Conservation (phyloP, 2,113 vertebrate species). For the Arvicanthis niloticus region DNA sequence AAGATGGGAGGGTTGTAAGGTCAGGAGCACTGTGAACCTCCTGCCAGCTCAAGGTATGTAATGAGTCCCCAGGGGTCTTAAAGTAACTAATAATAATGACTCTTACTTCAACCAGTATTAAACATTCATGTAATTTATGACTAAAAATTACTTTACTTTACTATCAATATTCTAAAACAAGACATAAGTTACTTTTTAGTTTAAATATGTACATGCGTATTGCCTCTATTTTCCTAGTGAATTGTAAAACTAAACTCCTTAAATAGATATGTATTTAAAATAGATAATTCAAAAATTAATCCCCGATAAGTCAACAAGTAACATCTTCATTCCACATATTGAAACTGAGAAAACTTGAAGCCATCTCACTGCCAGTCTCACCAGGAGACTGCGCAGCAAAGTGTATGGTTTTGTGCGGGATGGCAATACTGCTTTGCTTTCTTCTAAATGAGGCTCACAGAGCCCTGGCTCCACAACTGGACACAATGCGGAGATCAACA, state of each 20-base stretch:
- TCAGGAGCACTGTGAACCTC: background rate
- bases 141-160: background rate
- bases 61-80: background rate
- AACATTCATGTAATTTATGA: background rate
- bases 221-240: background rate
- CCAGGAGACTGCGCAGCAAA: background rate
- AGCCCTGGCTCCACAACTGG: background rate
- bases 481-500: background rate
- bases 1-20: background rate
- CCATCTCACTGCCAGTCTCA: background rate
- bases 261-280: slow-evolving; percentile 24
- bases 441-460: background rate
- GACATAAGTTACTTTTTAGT: background rate
- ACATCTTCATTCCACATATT: background rate
- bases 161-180: background rate
- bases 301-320: background rate
- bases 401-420: background rate
- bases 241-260: slow-evolving; percentile 13
- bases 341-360: background rate
- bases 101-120: background rate
- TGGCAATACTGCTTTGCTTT: background rate
- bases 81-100: background rate
- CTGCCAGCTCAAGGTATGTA: background rate
- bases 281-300: background rate
- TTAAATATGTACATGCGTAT: background rate